These are phyloP conservation scores for Dicycla oo DNA, from an alignment of 2,888 invertebrate species.

Conservation along the genomic window DNA sequence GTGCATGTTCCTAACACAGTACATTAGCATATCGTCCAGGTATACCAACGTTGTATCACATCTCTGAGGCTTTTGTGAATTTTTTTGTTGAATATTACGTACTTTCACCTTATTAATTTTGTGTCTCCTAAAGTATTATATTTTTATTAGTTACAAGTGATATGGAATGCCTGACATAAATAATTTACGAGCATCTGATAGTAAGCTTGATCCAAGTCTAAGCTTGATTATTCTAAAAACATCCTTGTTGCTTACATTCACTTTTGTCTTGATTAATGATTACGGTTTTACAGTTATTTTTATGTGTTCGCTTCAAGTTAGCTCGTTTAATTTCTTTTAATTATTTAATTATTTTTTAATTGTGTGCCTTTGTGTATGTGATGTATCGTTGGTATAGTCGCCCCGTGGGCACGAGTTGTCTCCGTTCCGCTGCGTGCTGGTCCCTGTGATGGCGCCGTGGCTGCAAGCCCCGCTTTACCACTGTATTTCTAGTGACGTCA, in stretches of 20 bases:
- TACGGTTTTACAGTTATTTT: conserved; percentile 10
- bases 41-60: conserved; percentile 39
- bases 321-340: background rate
- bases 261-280: conserved; percentile 18
- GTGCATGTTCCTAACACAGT: conserved; percentile 67
- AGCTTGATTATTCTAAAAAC: background rate
- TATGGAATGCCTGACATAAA: background rate
- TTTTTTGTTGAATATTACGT: background rate
- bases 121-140: background rate
- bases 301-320: conserved; percentile 18
- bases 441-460: conserved; percentile 58
- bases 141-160: background rate
- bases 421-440: conserved; percentile 51
- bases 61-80: conserved; percentile 5
- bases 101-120: background rate
- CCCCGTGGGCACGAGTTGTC: conserved; percentile 49
- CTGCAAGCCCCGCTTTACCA: conserved; percentile 63
- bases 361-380: conserved; percentile 38
- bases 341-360: background rate
- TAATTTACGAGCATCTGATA: background rate
- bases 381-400: conserved; percentile 44
- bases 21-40: conserved; percentile 53
- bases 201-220: conserved; percentile 32
- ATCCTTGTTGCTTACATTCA: background rate
- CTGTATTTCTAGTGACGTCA: conserved; percentile 58